These are phyloP conservation scores for Eupeodes luniger DNA, from an alignment of 2,888 invertebrate genomes.

Conservation along the genomic window DNA sequence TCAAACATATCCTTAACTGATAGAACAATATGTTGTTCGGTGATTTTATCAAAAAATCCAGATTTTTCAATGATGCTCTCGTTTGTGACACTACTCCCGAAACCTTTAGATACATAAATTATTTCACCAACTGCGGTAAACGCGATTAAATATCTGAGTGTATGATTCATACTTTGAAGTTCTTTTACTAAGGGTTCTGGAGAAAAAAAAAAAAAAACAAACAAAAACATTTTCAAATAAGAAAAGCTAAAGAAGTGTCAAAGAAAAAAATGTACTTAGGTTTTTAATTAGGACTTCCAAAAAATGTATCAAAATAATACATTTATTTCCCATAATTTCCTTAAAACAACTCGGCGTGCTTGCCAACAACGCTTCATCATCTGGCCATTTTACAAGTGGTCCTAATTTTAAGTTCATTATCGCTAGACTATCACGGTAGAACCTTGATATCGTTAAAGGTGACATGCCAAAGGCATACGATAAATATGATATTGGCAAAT, in stretches of 20 bases:
- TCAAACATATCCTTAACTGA: constrained; percentile 26
- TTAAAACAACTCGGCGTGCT: constrained; percentile 14
- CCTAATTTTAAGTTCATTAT: constrained; percentile 10
- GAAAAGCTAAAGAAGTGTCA: background rate
- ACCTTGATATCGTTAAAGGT: background rate
- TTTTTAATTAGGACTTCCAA: constrained; percentile 1
- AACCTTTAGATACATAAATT: constrained; percentile 27
- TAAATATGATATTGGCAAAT: constrained; percentile 11
- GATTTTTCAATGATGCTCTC: constrained; percentile 14
- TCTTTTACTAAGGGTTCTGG: background rate
- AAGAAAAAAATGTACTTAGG: background rate
- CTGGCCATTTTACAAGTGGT: constrained; percentile 27
- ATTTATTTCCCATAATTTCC: constrained; percentile 19
- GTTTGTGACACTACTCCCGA: background rate
- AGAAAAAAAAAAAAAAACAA: background rate
- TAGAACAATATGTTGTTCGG: constrained; percentile 5
- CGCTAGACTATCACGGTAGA: constrained; percentile 7
- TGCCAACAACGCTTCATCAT: background rate
- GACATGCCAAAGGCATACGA: background rate
- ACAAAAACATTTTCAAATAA: background rate
- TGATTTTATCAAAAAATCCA: constrained; percentile 23
- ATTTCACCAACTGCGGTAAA: constrained; percentile 18
- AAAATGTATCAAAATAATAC: constrained; percentile 23
- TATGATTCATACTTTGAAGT: background rate
- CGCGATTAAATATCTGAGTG: constrained; percentile 5